Evolutionary conservation across 2,797 vertebrate species (phyloP), one percentile per base, ranked within the genome.

Genomic region (Muscicapa comitata): DNA sequence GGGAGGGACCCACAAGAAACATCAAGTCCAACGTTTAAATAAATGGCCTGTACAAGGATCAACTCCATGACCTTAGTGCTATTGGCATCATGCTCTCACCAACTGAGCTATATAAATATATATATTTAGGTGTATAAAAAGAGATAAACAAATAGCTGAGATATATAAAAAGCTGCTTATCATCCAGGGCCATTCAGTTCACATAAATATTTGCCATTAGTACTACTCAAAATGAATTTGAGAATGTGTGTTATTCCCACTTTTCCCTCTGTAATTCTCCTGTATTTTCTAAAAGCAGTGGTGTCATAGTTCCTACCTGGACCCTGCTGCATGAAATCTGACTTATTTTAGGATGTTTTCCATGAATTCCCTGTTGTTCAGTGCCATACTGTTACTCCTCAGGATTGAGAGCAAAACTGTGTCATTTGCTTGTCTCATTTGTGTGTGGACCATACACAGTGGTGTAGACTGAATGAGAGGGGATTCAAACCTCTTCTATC

Each of bases 11-110:
- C 33, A 35, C 11, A 54, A 47, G 11, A 38, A 47, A 25, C 25
- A 54, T 3, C 0, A 0, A 62, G 25, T 35, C 25, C 48, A 62
- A 8, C 20, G 47, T 29, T 5, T 26, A 47, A 70, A 47, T 47
- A 13, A 68, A 54, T 23, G 2, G 5, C 25, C 13, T 0, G 0
- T 5, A 29, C 7, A 35, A 40, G 29, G 14, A 35, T 7, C 17
- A 40, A 1, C 7, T 47, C 4, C 63, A 31, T 8, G 33, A 31
- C 29, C 13, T 31, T 25, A 31, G 11, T 17, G 7, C 15, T 26
- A 70, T 0, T 25, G 5, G 55, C 55, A 54, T 45, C 29, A 15
- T 14, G 11, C 7, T 13, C 40, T 62, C 25, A 70, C 29, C 25
- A 47, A 18, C 4, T 40, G 48, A 70, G 17, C 9, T 29, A 54